Evolutionary conservation across 2,888 invertebrate genomes (phyloP), one percentile per base, ranked within the genome.

Genomic region (Acleris laterana): DNA sequence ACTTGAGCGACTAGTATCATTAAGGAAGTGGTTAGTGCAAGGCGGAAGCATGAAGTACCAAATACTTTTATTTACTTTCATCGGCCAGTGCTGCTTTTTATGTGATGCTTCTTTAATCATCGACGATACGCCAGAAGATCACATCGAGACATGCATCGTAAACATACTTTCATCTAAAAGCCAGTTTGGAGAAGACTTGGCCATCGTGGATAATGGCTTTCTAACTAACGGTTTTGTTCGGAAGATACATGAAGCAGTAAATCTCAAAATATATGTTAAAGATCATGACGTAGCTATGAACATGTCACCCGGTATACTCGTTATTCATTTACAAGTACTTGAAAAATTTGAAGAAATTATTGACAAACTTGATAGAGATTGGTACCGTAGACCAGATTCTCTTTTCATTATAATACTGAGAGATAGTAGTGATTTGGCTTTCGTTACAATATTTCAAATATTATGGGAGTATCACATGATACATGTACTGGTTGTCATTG

Each of bases 401-500:
- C 22, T 59, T 7, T 32, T 20, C 22, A 42, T 59, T 7, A 20
- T 59, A 22, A 38, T 49, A 38, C 16, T 59, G 5, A 32, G 32
- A n/a, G 5, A n/a, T 42, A 9, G n/a, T 5, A 16, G 13, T n/a
- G 32, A 50, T 13, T 6, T 49, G 50, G 50, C 50, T 4, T 20
- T 59, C n/a, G 9, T 11, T 7, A 20, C 1, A 38, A 22, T 59
- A 42, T 50, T 59, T 51, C 0, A 17, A 50, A 16, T 50, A 16
- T 20, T 59, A 19, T 59, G 59, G 59, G 22, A 68, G 17, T 49
- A 44, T 42, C 66, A 68, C 44, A 46, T 70, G 16, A 50, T 66
- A 25, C 50, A 49, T 4, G 66, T 55, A 16, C 28, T 68, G 11
- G 48, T 70, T 46, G 50, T 70, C n/a, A 46, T 20, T 48, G 60